Percentiles rank a stretch among this genome's conserved stretches.
These are phyloP conservation scores for Fistularia commersonii DNA, from an alignment of 2,797 vertebrate genomes.

Conservation along the genomic window DNA sequence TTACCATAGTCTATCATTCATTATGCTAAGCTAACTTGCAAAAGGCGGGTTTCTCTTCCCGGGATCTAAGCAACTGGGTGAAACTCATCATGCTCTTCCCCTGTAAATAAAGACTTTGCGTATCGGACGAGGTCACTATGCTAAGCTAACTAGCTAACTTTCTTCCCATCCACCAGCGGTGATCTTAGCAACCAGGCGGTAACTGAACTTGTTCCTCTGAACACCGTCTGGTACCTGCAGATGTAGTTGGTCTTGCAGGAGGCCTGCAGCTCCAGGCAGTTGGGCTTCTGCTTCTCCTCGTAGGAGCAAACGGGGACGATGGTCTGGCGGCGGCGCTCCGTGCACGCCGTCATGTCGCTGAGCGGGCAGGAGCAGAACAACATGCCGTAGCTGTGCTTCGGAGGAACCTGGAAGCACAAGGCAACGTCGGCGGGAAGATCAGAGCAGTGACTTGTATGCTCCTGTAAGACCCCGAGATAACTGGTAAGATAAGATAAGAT, in stretches of 20 bases:
- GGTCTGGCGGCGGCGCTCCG: constrained; percentile 91
- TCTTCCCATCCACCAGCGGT: no score
- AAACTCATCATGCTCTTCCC: no score
- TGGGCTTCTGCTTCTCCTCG: constrained; percentile 92
- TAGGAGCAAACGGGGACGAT: constrained; percentile 97
- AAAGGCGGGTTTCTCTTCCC: no score
- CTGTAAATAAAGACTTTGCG: no score
- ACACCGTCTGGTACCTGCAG: constrained; percentile 82
- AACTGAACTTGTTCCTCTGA: background rate
- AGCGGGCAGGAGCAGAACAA: constrained; percentile 94
- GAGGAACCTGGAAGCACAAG: constrained; percentile 72
- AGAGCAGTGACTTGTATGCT: background rate
- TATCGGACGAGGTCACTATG: no score
- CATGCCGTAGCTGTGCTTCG: constrained; percentile 97
- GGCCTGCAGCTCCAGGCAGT: constrained; percentile 90
- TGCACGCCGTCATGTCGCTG: constrained; percentile 83
- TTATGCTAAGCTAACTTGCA: no score
- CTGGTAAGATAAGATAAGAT: no score
- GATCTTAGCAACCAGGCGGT: no score
- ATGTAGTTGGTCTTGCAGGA: constrained; percentile 97
- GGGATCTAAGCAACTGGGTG: no score
- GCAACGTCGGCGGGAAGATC: background rate
- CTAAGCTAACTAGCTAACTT: no score
- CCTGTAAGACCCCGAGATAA: no score
- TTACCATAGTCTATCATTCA: no score